Percentiles rank a stretch among this genome's conserved stretches.
Conservation (phyloP, 2,888 invertebrate genomes). For the Tribolium freemani region DNA sequence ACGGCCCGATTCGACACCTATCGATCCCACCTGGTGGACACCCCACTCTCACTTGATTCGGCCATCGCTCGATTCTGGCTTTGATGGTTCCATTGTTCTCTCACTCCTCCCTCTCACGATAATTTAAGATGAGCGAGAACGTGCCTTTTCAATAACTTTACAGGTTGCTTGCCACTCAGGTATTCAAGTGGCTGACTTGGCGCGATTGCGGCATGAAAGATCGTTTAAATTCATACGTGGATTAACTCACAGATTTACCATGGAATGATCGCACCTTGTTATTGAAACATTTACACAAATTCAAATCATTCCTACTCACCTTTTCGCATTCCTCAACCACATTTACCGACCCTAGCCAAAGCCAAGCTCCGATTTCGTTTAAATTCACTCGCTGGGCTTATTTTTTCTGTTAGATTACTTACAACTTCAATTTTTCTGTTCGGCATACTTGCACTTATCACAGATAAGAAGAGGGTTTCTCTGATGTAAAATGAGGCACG, state of each 20-base stretch:
- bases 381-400: no score
- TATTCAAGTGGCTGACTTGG: conserved; percentile 59
- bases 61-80: conserved; percentile 41
- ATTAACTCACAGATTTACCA: conserved; percentile 42
- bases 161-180: conserved; percentile 59
- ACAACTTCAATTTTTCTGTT: no score
- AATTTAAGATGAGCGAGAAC: conserved; percentile 57
- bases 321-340: no score
- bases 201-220: conserved; percentile 59
- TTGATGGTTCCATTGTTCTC: conserved; percentile 54
- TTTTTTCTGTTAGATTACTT: no score
- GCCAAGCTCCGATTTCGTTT: no score
- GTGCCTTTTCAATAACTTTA: conserved; percentile 59
- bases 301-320: no score
- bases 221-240: conserved; percentile 60
- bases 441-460: no score
- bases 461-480: no score
- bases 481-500: no score
- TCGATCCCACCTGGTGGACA: conserved; percentile 36
- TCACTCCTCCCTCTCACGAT: conserved; percentile 38
- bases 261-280: conserved; percentile 11
- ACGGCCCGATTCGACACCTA: conserved; percentile 17
- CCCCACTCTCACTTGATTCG: conserved; percentile 13
- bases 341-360: no score
- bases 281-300: conserved; percentile 17